Conservation (phyloP, 2,797 vertebrate genomes). For the Vespertilio murinus region DNA sequence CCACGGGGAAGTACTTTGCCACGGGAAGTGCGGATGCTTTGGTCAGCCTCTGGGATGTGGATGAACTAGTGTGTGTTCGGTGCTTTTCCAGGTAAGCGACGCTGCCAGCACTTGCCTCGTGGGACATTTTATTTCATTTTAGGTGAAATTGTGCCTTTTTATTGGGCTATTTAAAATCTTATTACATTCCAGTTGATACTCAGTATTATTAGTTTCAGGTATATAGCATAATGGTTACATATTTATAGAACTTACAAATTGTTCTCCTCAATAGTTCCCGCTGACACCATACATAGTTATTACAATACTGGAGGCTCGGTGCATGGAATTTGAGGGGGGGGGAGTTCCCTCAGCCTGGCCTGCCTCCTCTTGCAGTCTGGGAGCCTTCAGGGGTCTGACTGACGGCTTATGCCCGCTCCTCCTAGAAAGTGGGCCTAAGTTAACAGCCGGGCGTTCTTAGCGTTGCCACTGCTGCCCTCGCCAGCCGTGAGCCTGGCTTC, state of each 20-base stretch:
- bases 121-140: neutral
- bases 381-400: no score
- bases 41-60: constrained; percentile 97
- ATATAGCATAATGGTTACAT: neutral
- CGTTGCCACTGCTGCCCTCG: no score
- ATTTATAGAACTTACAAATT: neutral
- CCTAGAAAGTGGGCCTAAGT: no score
- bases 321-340: no score
- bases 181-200: neutral
- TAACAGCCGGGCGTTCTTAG: no score
- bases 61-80: constrained; percentile 96
- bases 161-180: neutral
- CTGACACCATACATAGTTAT: neutral
- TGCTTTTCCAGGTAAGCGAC: constrained; percentile 94
- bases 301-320: no score
- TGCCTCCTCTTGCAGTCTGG: no score
- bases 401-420: no score
- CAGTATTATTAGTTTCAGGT: neutral
- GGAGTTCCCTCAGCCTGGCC: no score
- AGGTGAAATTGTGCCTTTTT: neutral
- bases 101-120: neutral
- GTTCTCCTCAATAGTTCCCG: neutral
- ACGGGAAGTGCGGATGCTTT: constrained; percentile 96
- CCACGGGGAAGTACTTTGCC: constrained; percentile 97
- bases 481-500: no score